Percentiles rank a stretch among this genome's conserved stretches.
phyloP scores from a whole-genome alignment of 2,797 vertebrate genomes.

The Pipistrellus nathusii region DNA sequence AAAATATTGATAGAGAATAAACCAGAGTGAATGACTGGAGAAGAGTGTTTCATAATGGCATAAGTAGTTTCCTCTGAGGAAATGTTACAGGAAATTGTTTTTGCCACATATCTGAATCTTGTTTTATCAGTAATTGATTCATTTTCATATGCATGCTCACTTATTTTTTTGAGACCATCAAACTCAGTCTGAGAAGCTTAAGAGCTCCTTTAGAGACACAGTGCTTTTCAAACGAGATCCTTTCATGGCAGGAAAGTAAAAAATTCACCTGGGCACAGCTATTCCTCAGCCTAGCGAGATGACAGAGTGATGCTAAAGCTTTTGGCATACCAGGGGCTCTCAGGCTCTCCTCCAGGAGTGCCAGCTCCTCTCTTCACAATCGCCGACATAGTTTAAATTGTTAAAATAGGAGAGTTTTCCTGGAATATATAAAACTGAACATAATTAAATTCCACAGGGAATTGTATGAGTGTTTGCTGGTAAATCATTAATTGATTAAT shows the following conservation, averaged over 20 bases:
- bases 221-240: neutral
- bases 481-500: neutral
- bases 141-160: conserved; percentile 24
- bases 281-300: neutral
- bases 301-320: neutral
- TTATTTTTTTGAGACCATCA: conserved; percentile 25
- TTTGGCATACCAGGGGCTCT: neutral
- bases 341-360: neutral
- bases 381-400: neutral
- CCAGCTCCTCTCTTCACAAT: neutral
- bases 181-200: conserved; percentile 26
- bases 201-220: neutral
- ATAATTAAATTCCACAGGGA: neutral
- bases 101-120: conserved; percentile 64
- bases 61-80: conserved; percentile 63
- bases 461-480: neutral
- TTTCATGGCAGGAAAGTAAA: neutral
- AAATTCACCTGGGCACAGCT: neutral
- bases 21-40: conserved; percentile 60
- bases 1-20: conserved; percentile 74
- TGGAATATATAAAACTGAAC: neutral
- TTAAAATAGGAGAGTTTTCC: neutral
- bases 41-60: conserved; percentile 57
- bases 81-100: conserved; percentile 72
- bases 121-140: conserved; percentile 59